Conservation (phyloP, 1,140 invertebrate species). For the Leptopilina boulardi region DNA sequence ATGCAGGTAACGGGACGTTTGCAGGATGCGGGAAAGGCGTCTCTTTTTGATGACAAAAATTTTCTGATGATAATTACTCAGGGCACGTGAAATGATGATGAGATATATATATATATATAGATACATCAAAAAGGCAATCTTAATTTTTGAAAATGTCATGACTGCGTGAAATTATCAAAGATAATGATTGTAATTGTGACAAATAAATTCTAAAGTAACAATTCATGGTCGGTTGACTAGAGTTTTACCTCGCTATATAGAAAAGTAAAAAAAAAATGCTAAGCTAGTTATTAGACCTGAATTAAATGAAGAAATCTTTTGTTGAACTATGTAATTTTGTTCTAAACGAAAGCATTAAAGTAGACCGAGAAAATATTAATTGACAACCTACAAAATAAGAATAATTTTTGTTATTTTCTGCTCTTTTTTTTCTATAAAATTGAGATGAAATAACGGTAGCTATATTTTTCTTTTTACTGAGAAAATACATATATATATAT, state of each 20-base stretch:
- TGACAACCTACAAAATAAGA: neutral
- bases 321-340: neutral
- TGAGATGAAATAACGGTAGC: constrained; percentile 3
- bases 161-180: neutral
- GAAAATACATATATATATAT: neutral
- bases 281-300: constrained; percentile 1
- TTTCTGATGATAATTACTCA: neutral
- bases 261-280: neutral
- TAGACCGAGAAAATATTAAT: constrained; percentile 12
- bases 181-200: neutral
- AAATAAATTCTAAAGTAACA: constrained; percentile 1
- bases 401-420: neutral
- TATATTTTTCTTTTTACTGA: neutral
- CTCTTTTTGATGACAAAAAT: constrained; percentile 4
- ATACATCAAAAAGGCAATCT: neutral
- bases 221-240: neutral
- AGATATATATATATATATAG: neutral
- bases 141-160: neutral
- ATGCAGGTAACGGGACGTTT: constrained; percentile 29
- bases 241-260: neutral
- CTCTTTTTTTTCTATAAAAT: neutral
- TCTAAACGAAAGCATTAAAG: constrained; percentile 4
- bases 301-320: constrained; percentile 7
- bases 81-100: neutral
- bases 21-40: constrained; percentile 17